Evolutionary conservation across 1,140 invertebrate genomes (phyloP).

Genomic region (Pogonus chalceus): DNA sequence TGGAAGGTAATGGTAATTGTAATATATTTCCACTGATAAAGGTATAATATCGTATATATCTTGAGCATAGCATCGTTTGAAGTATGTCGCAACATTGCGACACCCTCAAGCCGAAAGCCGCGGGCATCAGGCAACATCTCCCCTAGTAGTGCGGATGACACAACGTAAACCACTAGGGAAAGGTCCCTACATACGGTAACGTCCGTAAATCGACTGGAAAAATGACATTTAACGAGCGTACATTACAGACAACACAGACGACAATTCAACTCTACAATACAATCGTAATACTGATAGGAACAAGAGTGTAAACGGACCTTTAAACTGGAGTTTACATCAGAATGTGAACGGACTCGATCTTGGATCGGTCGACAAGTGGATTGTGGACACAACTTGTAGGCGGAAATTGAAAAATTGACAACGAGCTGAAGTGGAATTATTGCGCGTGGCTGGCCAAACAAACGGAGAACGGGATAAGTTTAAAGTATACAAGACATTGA

Average conservation of each 20-base stretch:
- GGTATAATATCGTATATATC: too few species aligned
- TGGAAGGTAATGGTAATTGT: too few species aligned
- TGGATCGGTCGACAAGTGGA: too few species aligned
- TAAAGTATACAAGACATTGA: neutral
- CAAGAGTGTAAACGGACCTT: too few species aligned
- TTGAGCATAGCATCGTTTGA: neutral
- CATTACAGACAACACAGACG: neutral
- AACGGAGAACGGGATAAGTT: too few species aligned
- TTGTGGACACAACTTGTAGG: neutral
- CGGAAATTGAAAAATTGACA: neutral
- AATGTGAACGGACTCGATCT: too few species aligned
- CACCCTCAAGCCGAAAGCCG: neutral
- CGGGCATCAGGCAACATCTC: neutral
- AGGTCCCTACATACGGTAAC: neutral
- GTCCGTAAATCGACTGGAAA: slow-evolving; percentile 4
- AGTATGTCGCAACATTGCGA: neutral
- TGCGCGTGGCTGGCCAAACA: neutral
- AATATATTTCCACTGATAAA: too few species aligned
- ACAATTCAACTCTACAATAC: too few species aligned
- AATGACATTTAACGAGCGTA: slow-evolving; percentile 4
- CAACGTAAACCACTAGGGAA: neutral
- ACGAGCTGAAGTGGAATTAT: neutral
- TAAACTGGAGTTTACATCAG: too few species aligned
- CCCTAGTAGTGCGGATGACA: neutral
- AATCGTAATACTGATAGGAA: too few species aligned